Base-by-base conservation (phyloP, 2,888 invertebrate genomes). In the Lepidocyrtoides sp. region DNA sequence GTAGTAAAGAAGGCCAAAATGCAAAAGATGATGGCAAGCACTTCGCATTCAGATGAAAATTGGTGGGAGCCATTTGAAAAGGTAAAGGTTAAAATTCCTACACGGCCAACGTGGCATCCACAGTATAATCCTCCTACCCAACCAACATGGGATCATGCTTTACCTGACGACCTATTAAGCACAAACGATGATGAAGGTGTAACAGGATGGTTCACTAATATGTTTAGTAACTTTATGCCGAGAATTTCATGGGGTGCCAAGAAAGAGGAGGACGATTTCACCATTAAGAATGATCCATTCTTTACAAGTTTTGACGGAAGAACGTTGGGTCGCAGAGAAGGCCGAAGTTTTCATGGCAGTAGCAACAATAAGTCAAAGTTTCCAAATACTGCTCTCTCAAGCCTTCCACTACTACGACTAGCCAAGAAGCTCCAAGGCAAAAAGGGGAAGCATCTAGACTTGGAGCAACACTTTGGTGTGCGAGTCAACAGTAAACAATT, bases 281-380 rank as follows among this genome's bases (percentile, higher is more conserved):
- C 26, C 17, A 32, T 77, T 48, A 82, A 82, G 48, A 32, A 48
- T 29, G 89, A 89, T 75, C 89, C 89, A 14, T 89, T 89, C 36
- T 89, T 89, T 48, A 69, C 79, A 4, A 81, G 81, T 63, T 83
- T 89, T 48, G 75, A 83, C n/a, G 82, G 83, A 29, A 89, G 89
- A 23, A 83, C 83, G 23, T 8, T 75, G 60, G 75, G 10, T 54
- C 51, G 72, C 32, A 48, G 66, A 12, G 51, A 63, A 75, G 57
- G 72, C 82, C 75, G 72, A 14, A 89, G 48, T 51, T 81, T 81
- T 44, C 17, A 44, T 7, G 69, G 29, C 14, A 20, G 20, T 8
- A 69, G 17, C 7, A 77, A 63, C 17, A 44, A 12, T 44, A 60
- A 54, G 4, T 36, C 12, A 63, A 54, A 32, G 17, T 17, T 72